Conservation (phyloP, 2,113 vertebrate species). For the Ivindomyrus marchei region DNA sequence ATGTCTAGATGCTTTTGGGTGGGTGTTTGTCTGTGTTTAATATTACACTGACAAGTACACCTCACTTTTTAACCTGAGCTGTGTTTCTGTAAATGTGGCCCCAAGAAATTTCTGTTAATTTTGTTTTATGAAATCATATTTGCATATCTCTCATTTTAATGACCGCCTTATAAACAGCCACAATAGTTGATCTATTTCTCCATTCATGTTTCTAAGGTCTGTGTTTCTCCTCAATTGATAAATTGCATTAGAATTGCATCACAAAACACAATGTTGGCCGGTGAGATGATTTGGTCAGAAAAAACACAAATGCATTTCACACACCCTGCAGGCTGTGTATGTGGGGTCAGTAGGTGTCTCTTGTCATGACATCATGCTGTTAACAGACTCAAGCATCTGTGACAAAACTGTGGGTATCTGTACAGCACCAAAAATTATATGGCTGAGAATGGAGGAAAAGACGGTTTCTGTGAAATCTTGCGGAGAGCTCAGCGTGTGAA, state of each 20-base stretch:
- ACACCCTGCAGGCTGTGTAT: neutral
- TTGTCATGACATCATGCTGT: neutral
- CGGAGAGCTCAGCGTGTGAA: neutral
- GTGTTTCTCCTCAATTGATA: neutral
- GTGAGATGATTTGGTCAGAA: too few species aligned
- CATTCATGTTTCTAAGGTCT: neutral
- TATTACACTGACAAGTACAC: neutral
- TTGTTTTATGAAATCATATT: neutral
- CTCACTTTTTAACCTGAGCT: neutral
- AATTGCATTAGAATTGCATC: neutral
- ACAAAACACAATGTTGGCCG: neutral
- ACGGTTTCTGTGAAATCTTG: neutral
- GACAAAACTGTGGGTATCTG: neutral
- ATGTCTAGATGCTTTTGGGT: conserved; percentile 27
- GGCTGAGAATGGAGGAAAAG: neutral
- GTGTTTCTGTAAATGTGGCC: neutral
- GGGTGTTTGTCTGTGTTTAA: conserved; percentile 33
- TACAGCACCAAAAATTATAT: too few species aligned
- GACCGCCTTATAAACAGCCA: neutral
- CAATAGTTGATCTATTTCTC: neutral
- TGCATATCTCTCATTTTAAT: neutral
- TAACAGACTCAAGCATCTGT: neutral
- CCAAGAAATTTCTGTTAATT: neutral
- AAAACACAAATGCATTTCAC: neutral
- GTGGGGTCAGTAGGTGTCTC: neutral